Evolutionary conservation across 30 jellyfish, hydroid and myxozoan genomes (phyloP), one percentile per base, ranked within the genome.

Genomic region (Hydractinia symbiolongicarpus): DNA sequence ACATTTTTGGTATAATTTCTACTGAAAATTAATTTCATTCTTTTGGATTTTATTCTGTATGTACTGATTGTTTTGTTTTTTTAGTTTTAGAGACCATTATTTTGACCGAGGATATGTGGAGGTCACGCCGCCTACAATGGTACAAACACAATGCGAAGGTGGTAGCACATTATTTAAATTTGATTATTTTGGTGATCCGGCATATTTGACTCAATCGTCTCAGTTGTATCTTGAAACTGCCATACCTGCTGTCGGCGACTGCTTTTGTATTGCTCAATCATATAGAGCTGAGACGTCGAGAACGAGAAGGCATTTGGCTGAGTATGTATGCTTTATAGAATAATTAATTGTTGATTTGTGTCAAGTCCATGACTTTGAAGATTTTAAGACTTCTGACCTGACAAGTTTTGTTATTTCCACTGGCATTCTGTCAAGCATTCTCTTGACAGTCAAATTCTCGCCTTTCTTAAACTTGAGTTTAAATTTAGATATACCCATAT

Each of bases 81-180:
- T 79, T 76, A 89, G 97, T 69, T 94, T 94, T 79, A 76, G 99
- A 78, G 96, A 85, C 1, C 97, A 94, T 62, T 94, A 94, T 61
- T 88, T 88, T 66, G 77, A 75, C 56, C 91, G 96, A 16, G 95
- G 97, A 5, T 94, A 94, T 72, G 83, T 75, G 0, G 99, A 94
- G 94, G 95, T 90, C 87, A 79, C 95, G 8, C 99, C 99, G 5
- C 99, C 99, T 5, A 93, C 99, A 4, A 19, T 93, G 67, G 99
- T 93, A 5, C 99, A 93, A 60, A 93, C 99, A 8, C 99, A 93
- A 68, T 95, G 96, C 49, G 99, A 93, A 66, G 99, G 99, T 53
- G 99, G 99, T 51, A 78, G 97, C 21, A 88, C 99, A 5, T 81
- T 93, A 16, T 93, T 93, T 82, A 84, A 88, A 53, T 93, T 93